A percentile compares a stretch with the other conserved stretches of the same genome.
Evolutionary conservation across 2,113 vertebrate genomes (phyloP).

Genomic region (Empidonax alnorum): DNA sequence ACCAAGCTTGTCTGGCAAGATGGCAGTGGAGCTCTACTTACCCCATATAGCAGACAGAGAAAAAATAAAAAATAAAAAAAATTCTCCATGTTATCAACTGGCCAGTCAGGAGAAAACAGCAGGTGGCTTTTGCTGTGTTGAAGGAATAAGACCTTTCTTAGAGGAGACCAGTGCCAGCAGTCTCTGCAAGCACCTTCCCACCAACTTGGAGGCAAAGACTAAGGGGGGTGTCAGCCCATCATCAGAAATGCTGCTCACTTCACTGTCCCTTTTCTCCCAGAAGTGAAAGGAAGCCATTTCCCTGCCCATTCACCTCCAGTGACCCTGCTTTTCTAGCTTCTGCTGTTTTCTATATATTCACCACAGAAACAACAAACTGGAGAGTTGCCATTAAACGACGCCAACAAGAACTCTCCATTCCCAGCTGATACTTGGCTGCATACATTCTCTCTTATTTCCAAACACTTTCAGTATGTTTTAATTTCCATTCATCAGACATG

Average conservation of each 20-base stretch:
- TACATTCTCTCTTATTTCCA: slow-evolving; percentile 13
- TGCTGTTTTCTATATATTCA: not conserved
- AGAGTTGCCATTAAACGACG: not conserved
- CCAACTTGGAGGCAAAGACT: not conserved
- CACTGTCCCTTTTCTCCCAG: not conserved
- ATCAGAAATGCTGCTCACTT: not conserved
- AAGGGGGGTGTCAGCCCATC: not conserved
- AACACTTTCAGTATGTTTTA: slow-evolving; percentile 10
- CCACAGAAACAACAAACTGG: not conserved
- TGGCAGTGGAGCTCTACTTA: not conserved
- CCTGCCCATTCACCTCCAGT: not conserved
- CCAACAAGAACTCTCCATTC: slow-evolving; percentile 10
- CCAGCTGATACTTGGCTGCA: not conserved
- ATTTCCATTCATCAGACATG: slow-evolving; percentile 24
- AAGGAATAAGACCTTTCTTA: not conserved
- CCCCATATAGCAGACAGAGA: accelerated
- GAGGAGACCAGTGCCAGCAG: not conserved
- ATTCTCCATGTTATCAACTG: not conserved
- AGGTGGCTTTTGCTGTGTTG: not conserved
- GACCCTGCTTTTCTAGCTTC: not conserved
- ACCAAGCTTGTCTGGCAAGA: not conserved
- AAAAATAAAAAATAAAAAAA: not conserved
- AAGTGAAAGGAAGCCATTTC: not conserved
- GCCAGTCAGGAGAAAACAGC: not conserved
- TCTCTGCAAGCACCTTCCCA: not conserved